Percentiles rank a stretch among this genome's conserved stretches.
Conservation (phyloP, 2,888 invertebrate species). For the Theristus sp. region DNA sequence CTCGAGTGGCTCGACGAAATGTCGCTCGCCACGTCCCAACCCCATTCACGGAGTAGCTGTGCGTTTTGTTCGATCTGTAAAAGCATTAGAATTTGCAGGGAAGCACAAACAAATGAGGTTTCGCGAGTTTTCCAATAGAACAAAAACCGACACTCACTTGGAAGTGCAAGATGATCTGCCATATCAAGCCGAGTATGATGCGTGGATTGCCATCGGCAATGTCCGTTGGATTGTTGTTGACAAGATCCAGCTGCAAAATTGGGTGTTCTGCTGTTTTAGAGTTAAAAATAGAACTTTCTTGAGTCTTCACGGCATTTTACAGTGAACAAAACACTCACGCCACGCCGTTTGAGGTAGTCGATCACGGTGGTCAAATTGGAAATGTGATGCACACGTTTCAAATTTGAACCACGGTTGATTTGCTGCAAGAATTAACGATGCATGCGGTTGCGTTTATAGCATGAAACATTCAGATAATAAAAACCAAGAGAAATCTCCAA, state of each 20-base stretch:
- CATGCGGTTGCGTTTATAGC: too few relatives aligned
- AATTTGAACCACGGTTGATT: not conserved
- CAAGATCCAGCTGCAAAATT: constrained; percentile 18
- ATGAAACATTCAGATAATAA: too few relatives aligned
- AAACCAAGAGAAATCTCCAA: constrained; percentile 9
- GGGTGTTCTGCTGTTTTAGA: too few relatives aligned
- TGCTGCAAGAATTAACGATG: constrained; percentile 1
- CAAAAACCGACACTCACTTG: constrained; percentile 14
- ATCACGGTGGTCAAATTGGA: constrained; percentile 6
- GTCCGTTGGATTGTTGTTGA: constrained; percentile 28
- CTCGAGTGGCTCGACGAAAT: not conserved
- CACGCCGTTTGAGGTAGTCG: constrained; percentile 3
- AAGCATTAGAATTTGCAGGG: too few relatives aligned
- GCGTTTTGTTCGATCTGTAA: constrained; percentile 23
- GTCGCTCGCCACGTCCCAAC: constrained; percentile 13
- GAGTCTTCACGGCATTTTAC: too few relatives aligned
- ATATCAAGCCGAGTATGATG: constrained; percentile 27
- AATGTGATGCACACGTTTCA: constrained; percentile 8
- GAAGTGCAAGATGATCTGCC: constrained; percentile 30
- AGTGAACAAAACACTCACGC: constrained; percentile 3
- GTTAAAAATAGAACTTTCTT: too few relatives aligned
- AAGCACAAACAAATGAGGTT: too few relatives aligned
- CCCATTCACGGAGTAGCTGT: constrained; percentile 22
- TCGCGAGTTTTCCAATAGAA: too few relatives aligned
- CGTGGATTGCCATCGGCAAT: constrained; percentile 28